Conservation (phyloP, 92 coral and sea anemone species). For the Anthopleura xanthogrammica region DNA sequence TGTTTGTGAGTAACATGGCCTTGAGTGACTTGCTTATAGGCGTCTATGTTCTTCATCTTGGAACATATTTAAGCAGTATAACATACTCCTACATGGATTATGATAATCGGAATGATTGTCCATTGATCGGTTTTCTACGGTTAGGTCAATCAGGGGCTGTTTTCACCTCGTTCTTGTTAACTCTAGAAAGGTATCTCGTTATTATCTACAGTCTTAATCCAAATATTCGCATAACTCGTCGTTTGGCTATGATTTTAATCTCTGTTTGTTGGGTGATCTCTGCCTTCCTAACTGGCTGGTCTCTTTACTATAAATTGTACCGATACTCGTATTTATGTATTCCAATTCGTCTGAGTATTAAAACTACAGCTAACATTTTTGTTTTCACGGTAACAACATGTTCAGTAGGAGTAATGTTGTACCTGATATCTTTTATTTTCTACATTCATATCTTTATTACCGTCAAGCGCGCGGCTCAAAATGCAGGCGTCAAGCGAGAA, state of each 20-base stretch:
- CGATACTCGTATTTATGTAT: neutral
- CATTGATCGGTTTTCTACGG: slow-evolving; percentile 20
- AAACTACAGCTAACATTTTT: neutral
- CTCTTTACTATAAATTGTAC: slow-evolving; percentile 30
- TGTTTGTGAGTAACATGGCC: slow-evolving; percentile 36
- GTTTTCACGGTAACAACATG: slow-evolving; percentile 24
- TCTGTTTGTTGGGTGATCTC: slow-evolving; percentile 17
- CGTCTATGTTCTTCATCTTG: slow-evolving; percentile 27
- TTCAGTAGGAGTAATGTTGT: slow-evolving; percentile 6
- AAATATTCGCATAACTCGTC: slow-evolving; percentile 17
- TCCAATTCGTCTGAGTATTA: slow-evolving; percentile 5
- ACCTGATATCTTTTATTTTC: slow-evolving; percentile 17
- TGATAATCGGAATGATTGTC: neutral
- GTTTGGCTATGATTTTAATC: neutral
- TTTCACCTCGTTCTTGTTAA: slow-evolving; percentile 33
- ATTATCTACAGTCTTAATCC: slow-evolving; percentile 40
- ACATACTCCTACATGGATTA: neutral
- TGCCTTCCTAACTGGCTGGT: slow-evolving; percentile 20
- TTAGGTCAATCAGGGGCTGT: slow-evolving; percentile 39
- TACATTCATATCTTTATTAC: slow-evolving; percentile 38
- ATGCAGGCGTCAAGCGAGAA: slow-evolving; percentile 41
- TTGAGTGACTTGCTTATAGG: slow-evolving; percentile 40
- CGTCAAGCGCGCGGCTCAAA: slow-evolving; percentile 23
- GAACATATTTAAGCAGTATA: slow-evolving; percentile 3
- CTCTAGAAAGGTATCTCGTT: slow-evolving; percentile 43